Evolutionary conservation across 1,140 invertebrate species (phyloP).

Genomic region (Lepidurus apus): DNA sequence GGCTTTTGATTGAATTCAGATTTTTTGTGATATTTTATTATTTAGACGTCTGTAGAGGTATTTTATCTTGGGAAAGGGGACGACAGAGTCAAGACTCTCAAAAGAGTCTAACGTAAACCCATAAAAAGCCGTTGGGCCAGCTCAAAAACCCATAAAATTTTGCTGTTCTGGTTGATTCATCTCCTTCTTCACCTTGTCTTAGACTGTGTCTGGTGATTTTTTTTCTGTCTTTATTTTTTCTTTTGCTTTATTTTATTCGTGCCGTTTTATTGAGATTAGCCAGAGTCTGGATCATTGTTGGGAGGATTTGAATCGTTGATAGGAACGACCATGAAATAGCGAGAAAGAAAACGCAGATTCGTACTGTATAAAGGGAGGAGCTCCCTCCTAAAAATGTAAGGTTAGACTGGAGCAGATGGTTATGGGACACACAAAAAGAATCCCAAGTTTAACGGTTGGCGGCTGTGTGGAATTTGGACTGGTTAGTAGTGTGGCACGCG

Average conservation of each 20-base stretch:
- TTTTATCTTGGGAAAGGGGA: background rate
- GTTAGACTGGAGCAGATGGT: background rate
- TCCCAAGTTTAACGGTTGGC: background rate
- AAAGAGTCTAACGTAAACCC: background rate
- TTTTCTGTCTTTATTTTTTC: background rate
- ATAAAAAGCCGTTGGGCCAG: conserved; percentile 18
- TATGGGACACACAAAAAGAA: background rate
- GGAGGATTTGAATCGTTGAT: no score
- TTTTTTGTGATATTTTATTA: background rate
- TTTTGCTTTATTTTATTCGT: conserved; percentile 25
- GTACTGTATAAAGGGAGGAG: no score
- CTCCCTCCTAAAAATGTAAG: background rate
- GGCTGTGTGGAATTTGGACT: background rate
- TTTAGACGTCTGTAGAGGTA: background rate
- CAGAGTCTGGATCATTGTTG: no score
- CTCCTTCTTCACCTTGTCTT: conserved; percentile 18
- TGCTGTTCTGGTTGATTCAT: background rate
- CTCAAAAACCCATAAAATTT: background rate
- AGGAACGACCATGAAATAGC: no score
- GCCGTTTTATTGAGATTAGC: no score
- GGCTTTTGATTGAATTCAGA: background rate
- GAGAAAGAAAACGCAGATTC: no score
- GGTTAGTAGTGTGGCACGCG: background rate
- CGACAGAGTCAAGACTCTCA: background rate
- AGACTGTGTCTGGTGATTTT: background rate